Percentiles rank a stretch among this genome's conserved stretches.
Conservation (phyloP, 2,888 invertebrate genomes). For the Branchipolynoe longqiensis region DNA sequence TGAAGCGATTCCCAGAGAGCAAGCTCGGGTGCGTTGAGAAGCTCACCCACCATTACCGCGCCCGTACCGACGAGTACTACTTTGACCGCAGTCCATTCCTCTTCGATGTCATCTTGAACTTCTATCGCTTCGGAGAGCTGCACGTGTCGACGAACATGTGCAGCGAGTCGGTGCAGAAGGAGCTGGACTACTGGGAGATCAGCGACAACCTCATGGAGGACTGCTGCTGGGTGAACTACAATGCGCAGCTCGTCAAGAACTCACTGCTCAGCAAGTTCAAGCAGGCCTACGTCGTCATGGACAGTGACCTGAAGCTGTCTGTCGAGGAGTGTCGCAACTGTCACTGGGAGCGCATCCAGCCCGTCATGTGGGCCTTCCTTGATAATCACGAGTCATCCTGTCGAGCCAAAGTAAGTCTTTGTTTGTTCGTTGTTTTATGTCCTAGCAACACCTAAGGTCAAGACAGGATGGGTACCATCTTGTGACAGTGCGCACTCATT, state of each 20-base stretch:
- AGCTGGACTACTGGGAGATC: constrained; percentile 79
- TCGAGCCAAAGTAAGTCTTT: constrained; percentile 76
- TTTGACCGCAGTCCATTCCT: constrained; percentile 56
- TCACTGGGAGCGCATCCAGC: constrained; percentile 70
- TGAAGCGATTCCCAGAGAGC: constrained; percentile 36
- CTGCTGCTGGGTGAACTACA: constrained; percentile 80
- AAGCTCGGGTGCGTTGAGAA: constrained; percentile 5
- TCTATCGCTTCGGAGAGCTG: constrained; percentile 51
- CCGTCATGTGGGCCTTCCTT: constrained; percentile 75
- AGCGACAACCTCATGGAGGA: constrained; percentile 78
- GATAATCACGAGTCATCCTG: constrained; percentile 76
- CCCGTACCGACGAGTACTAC: constrained; percentile 32
- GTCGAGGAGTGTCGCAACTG: constrained; percentile 59
- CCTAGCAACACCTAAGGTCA: too few species aligned
- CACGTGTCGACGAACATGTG: constrained; percentile 45
- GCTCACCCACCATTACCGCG: constrained; percentile 6
- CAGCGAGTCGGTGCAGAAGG: constrained; percentile 62
- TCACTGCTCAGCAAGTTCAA: constrained; percentile 74
- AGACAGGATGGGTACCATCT: too few species aligned
- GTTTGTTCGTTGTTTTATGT: too few species aligned
- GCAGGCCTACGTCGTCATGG: constrained; percentile 67
- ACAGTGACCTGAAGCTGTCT: constrained; percentile 62
- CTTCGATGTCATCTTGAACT: constrained; percentile 54
- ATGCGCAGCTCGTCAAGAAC: constrained; percentile 76
- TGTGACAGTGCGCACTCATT: too few species aligned